Base-by-base conservation (phyloP, 1,140 invertebrate species). In the Lasioglossum albipes region DNA sequence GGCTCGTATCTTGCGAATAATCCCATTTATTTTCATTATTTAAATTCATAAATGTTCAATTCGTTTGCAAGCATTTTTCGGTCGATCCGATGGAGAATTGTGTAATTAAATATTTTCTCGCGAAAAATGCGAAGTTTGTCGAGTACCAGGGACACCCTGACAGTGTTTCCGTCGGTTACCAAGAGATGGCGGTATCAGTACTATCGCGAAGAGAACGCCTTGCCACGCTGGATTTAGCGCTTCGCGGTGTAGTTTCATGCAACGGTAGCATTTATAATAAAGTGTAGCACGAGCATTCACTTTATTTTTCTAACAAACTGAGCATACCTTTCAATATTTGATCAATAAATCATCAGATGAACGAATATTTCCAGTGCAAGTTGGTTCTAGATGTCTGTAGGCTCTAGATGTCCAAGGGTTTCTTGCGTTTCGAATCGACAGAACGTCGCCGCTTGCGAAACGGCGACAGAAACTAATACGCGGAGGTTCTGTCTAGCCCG, bases 131-230 rank as follows among this genome's bases (percentile, higher is more conserved):
- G 27, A 73, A 62, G 68, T 65, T 18, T 20, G 81, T 85, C 88
- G 88, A 90, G 85, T 61, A 73, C 75, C 84, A 78, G 82, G 87
- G 85, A 7, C 7, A 54, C 57, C 59, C 65, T 49, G n/a, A 75
- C 36, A 75, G 36, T 10, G 83, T 70, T 90, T 88, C 72, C 18
- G 49, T 66, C 27, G 49, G 42, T 27, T 13, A n/a, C 27, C 81
- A 70, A 90, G 84, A 91, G 91, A 91, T 91, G 91, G 88, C 89
- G 71, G 12, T 27, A 36, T 41, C 49, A 36, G 85, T 87, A 74
- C 59, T 41, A 62, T 75, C 64, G n/a, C 9, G 6, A 13, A n/a
- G 22, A 22, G 9, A 9, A n/a, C 41, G 7, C 10, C n/a, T n/a
- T n/a, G 57, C 9, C 20, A n/a, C 2, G 57, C 18, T n/a, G 7